Percentiles rank a stretch among this genome's conserved stretches.
Conservation (phyloP, 2,113 vertebrate species). For the Amphiprion percula region DNA sequence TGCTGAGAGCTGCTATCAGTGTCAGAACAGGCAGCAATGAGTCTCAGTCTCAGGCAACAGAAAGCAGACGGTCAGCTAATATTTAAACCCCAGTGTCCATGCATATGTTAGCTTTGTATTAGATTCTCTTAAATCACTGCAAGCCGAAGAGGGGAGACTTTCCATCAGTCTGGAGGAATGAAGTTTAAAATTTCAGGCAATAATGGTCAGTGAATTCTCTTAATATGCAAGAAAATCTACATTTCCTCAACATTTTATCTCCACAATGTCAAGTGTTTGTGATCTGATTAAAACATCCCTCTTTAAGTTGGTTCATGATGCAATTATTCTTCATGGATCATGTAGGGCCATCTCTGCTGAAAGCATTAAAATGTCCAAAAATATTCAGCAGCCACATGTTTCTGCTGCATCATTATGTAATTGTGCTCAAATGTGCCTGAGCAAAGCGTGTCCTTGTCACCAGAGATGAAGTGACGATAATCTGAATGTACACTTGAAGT, state of each 20-base stretch:
- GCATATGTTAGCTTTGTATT: neutral
- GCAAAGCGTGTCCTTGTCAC: neutral
- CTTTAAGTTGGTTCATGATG: no score
- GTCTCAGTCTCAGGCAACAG: conserved; percentile 7
- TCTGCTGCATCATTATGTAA: neutral
- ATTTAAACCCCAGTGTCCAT: neutral
- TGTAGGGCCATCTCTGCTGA: neutral
- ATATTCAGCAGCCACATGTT: neutral
- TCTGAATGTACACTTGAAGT: no score
- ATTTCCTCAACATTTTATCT: no score
- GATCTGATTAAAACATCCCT: no score
- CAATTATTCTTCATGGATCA: no score
- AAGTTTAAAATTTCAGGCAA: no score
- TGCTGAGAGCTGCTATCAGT: conserved; percentile 25
- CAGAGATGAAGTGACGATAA: neutral
- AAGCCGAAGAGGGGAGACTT: no score
- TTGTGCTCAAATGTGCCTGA: neutral
- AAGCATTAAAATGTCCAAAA: neutral
- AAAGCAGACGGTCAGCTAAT: neutral
- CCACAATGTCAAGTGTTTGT: no score
- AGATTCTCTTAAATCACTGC: no score
- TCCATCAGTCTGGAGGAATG: no score
- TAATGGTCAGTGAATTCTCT: no score
- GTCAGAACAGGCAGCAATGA: conserved; percentile 20
- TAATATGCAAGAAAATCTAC: no score